Conservation (phyloP, 2,113 vertebrate genomes). For the Rhabdornis inornatus region DNA sequence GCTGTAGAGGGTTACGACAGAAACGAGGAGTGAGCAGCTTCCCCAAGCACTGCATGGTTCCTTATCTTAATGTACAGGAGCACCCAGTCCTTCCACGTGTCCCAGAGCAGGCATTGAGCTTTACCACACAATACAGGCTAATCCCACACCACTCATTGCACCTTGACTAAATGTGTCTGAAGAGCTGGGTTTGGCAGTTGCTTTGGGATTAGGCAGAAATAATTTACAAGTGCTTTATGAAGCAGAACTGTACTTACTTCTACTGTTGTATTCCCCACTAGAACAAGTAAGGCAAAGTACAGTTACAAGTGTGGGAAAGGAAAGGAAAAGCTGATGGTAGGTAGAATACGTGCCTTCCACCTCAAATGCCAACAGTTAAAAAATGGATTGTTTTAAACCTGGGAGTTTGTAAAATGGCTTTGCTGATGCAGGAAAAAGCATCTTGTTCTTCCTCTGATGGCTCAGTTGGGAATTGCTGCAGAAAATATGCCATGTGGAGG, state of each 20-base stretch:
- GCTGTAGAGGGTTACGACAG: neutral
- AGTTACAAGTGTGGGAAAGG: neutral
- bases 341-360: neutral
- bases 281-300: neutral
- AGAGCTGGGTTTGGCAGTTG: neutral
- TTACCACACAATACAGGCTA: neutral
- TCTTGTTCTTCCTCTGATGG: slow-evolving; percentile 20
- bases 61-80: neutral
- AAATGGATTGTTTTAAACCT: neutral
- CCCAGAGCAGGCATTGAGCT: neutral
- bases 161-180: neutral
- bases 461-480: slow-evolving; percentile 25
- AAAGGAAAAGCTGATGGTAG: neutral
- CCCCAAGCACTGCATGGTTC: accelerated
- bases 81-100: neutral
- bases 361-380: neutral
- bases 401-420: slow-evolving; percentile 12
- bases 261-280: neutral
- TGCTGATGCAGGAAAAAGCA: slow-evolving; percentile 40
- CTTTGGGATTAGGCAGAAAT: slow-evolving; percentile 18
- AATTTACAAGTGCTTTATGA: neutral
- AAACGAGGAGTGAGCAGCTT: neutral
- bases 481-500: slow-evolving; percentile 33
- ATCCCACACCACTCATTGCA: neutral
- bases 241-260: neutral